A percentile compares a stretch with the other conserved stretches of the same genome.
These are phyloP conservation scores for Protobothrops flavoviridis DNA, from an alignment of 2,113 vertebrate genomes.

Conservation along the genomic window DNA sequence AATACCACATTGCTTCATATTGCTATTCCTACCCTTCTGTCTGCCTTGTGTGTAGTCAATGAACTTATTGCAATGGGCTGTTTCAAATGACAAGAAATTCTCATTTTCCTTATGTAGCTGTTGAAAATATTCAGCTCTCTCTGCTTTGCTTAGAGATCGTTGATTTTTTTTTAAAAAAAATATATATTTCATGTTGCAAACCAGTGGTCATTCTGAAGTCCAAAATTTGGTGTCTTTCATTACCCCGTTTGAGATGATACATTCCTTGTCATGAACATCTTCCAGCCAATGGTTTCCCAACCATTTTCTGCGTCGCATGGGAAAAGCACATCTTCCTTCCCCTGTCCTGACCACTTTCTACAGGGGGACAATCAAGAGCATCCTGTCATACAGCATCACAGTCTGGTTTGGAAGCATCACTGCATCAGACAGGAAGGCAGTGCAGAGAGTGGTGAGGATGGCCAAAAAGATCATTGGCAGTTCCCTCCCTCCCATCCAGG, in stretches of 20 bases:
- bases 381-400: too few relatives aligned
- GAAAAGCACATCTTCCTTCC: too few relatives aligned
- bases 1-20: neutral
- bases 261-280: neutral
- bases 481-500: too few relatives aligned
- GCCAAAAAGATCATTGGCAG: too few relatives aligned
- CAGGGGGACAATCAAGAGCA: too few relatives aligned
- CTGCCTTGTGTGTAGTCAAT: neutral
- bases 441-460: too few relatives aligned
- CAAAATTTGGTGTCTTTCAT: neutral
- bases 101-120: neutral
- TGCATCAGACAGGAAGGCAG: too few relatives aligned
- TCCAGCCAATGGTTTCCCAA: neutral
- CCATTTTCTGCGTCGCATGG: too few relatives aligned
- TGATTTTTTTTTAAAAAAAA: neutral
- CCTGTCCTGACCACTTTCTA: too few relatives aligned
- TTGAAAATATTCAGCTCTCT: neutral
- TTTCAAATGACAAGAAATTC: neutral
- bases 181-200: neutral
- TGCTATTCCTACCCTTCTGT: neutral
- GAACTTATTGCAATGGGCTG: neutral
- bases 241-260: neutral
- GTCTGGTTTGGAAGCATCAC: too few relatives aligned
- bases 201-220: neutral
- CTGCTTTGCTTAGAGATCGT: neutral